Conservation (phyloP, 2,797 vertebrate genomes). For the Myotis myotis region DNA sequence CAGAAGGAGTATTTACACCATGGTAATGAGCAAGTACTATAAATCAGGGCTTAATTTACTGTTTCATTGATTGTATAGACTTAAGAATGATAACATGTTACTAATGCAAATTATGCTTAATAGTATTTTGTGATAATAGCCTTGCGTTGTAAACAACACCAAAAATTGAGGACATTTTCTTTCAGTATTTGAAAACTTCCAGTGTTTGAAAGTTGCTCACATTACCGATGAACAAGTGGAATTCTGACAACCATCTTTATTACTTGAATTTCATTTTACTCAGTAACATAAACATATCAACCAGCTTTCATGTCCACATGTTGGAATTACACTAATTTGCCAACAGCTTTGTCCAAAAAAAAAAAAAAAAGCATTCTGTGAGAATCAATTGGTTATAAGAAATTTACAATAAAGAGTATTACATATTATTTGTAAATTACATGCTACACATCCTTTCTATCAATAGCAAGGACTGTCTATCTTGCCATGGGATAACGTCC, state of each 20-base stretch:
- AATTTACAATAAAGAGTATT: background rate
- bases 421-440: background rate
- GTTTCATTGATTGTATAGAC: background rate
- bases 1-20: background rate
- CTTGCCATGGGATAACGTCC: background rate
- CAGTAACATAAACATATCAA: background rate
- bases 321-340: background rate
- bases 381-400: background rate
- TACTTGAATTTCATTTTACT: background rate
- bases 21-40: background rate
- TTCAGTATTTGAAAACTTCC: background rate
- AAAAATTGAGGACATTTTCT: background rate
- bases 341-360: background rate
- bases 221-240: background rate
- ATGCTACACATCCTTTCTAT: background rate
- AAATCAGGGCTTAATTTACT: background rate
- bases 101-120: conserved; percentile 34
- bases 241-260: background rate
- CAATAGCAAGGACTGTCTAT: background rate
- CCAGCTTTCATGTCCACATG: background rate
- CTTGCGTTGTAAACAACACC: background rate
- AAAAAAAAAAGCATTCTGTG: background rate
- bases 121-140: background rate
- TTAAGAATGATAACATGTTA: conserved; percentile 8
- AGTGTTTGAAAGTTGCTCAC: background rate